Evolutionary conservation across 2,888 invertebrate genomes (phyloP).

Genomic region (Synanthedon myopaeformis): DNA sequence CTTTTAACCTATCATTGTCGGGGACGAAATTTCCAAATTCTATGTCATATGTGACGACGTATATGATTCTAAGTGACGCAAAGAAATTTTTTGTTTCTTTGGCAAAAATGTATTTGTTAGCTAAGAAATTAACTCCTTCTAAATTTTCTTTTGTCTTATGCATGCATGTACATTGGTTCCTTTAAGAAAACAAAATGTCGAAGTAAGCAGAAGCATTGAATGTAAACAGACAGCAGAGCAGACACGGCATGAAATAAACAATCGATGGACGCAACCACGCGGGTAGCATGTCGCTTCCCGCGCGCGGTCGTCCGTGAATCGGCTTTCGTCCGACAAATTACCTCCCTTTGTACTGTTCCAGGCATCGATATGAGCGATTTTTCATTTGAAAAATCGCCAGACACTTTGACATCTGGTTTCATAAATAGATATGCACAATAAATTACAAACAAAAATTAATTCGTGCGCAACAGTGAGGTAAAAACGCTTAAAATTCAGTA

Average conservation of each 20-base stretch:
- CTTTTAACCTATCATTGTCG: no score
- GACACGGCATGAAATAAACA: conserved; percentile 8
- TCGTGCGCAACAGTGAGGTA: no score
- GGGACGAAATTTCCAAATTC: no score
- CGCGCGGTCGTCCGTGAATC: conserved; percentile 18
- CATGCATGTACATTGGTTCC: no score
- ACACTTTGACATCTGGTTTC: background rate
- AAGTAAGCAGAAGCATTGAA: background rate
- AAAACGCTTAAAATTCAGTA: no score
- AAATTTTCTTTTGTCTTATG: no score
- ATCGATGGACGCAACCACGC: conserved; percentile 6
- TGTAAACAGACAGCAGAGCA: conserved; percentile 1
- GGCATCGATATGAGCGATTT: background rate
- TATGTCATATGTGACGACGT: no score
- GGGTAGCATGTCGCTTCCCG: background rate
- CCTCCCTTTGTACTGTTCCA: conserved; percentile 7
- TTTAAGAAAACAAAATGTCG: background rate
- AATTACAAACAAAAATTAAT: background rate
- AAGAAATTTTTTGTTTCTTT: no score
- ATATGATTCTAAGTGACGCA: no score
- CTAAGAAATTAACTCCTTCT: no score
- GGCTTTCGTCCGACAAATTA: conserved; percentile 22
- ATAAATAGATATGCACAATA: background rate
- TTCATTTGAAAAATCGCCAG: no score
- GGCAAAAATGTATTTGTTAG: no score